Conservation (phyloP, 2,888 invertebrate species). For the Autographa gamma region DNA sequence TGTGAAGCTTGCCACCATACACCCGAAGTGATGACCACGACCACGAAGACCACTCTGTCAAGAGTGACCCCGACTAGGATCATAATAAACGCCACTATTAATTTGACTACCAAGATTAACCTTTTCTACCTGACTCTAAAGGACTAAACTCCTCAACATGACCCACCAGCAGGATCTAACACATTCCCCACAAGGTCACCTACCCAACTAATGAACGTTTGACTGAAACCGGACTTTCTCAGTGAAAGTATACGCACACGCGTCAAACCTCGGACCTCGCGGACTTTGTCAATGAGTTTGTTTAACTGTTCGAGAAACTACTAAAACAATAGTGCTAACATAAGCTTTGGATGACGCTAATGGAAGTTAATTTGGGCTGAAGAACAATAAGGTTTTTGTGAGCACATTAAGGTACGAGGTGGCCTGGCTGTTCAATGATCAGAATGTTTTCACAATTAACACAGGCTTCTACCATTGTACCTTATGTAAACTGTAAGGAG, state of each 20-base stretch:
- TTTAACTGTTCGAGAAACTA: slow-evolving; percentile 11
- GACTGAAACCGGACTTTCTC: slow-evolving; percentile 52
- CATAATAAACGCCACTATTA: no score
- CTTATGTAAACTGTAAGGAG: no score
- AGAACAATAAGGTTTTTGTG: background rate
- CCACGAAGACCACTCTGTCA: no score
- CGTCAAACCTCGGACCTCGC: slow-evolving; percentile 22
- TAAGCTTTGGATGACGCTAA: background rate
- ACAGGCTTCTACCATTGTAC: no score
- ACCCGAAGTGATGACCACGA: no score
- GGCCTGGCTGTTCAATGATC: no score
- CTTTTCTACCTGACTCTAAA: no score
- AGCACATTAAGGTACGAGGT: background rate
- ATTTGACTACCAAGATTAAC: no score
- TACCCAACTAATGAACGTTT: slow-evolving; percentile 39
- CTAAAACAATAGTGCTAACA: slow-evolving; percentile 13
- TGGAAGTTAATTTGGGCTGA: background rate
- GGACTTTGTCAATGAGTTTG: slow-evolving; percentile 22
- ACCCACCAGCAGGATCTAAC: slow-evolving; percentile 18
- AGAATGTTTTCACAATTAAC: no score
- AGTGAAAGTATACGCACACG: slow-evolving; percentile 60
- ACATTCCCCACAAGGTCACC: background rate
- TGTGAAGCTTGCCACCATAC: no score
- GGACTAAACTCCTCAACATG: background rate
- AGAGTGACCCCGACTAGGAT: no score